Percentiles rank a stretch among this genome's conserved stretches.
Evolutionary conservation across 2,113 vertebrate species (phyloP).

Genomic region (Thalassarche chlororhynchos): DNA sequence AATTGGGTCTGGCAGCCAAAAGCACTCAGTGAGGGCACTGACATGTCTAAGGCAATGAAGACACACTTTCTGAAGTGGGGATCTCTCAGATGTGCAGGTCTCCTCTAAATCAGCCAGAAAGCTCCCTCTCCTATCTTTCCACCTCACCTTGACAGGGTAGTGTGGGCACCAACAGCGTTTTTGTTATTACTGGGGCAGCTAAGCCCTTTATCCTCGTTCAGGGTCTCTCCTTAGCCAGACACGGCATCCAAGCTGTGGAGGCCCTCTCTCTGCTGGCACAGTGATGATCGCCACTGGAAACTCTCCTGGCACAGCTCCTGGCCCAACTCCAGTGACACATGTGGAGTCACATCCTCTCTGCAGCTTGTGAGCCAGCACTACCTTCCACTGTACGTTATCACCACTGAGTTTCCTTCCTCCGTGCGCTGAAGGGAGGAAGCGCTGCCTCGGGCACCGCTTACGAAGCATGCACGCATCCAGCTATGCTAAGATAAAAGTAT

Average conservation of each 20-base stretch:
- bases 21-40: neutral
- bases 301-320: neutral
- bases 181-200: neutral
- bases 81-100: neutral
- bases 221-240: neutral
- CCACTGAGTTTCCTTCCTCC: neutral
- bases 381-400: neutral
- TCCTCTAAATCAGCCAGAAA: neutral
- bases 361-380: rapidly evolving
- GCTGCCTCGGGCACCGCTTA: neutral
- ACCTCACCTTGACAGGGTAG: rapidly evolving
- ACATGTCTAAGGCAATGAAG: neutral
- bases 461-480: rapidly evolving
- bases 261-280: neutral
- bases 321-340: neutral
- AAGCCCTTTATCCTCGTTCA: neutral
- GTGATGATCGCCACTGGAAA: neutral
- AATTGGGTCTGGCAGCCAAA: neutral
- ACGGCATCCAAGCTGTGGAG: neutral
- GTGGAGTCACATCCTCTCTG: neutral
- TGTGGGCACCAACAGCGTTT: neutral
- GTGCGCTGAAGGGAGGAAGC: neutral
- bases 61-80: rapidly evolving
- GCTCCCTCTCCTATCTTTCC: neutral
- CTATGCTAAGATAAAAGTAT: neutral